phyloP scores from a whole-genome alignment of 2,797 vertebrate genomes.

The Dallia pectoralis region DNA sequence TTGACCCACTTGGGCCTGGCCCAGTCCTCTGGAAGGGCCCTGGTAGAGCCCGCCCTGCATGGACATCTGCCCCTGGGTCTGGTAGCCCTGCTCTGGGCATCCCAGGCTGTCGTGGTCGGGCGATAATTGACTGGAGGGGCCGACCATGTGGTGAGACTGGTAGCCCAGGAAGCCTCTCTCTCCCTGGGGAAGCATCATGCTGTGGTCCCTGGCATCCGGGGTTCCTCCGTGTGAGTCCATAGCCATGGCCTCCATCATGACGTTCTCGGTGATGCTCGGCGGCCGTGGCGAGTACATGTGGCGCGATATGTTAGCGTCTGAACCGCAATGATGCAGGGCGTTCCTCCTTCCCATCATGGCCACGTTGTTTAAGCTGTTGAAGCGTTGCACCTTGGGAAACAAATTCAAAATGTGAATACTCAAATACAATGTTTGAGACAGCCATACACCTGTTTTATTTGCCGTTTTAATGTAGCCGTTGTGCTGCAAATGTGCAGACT shows the following conservation, averaged over 20 bases:
- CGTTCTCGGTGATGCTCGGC: conserved; percentile 91
- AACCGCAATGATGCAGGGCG: conserved; percentile 75
- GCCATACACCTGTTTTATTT: background rate
- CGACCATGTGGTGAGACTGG: conserved; percentile 67
- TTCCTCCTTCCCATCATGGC: conserved; percentile 73
- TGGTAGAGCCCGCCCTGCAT: conserved; percentile 68
- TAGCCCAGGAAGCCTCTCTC: conserved; percentile 80
- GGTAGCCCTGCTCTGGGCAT: conserved; percentile 74
- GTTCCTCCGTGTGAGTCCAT: conserved; percentile 63
- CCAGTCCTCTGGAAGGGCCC: conserved; percentile 38
- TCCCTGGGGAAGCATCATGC: conserved; percentile 67
- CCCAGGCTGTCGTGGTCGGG: conserved; percentile 69
- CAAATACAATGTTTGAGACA: background rate
- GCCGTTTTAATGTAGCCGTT: background rate
- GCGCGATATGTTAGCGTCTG: conserved; percentile 75
- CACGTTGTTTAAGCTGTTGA: conserved; percentile 77
- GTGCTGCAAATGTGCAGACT: too few species aligned
- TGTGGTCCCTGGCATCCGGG: conserved; percentile 63
- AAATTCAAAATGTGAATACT: background rate
- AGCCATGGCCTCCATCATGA: conserved; percentile 85
- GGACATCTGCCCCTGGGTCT: conserved; percentile 50
- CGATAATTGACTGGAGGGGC: conserved; percentile 66
- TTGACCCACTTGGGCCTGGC: conserved; percentile 55
- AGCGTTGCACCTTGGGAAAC: conserved; percentile 76
- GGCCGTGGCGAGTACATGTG: conserved; percentile 89